Conservation (phyloP, 2,113 vertebrate genomes). For the Uria lomvia region DNA sequence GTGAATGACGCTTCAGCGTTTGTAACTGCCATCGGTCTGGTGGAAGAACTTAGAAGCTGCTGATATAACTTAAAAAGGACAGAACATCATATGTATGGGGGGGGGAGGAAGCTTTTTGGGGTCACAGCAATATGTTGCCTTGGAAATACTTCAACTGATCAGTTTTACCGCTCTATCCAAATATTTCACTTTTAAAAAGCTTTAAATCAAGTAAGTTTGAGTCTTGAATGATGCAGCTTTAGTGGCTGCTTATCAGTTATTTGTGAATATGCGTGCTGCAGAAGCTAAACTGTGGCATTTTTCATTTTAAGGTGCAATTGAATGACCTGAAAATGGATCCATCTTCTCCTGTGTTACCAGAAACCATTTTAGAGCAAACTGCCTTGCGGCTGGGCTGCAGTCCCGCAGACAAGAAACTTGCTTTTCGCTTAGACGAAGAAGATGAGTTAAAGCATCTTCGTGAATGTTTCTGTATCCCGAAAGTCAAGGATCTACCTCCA, state of each 20-base stretch:
- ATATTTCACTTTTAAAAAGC: conserved; percentile 11
- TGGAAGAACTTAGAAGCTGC: neutral
- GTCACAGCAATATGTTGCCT: conserved; percentile 5
- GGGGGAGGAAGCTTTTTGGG: neutral
- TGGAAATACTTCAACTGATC: conserved; percentile 26
- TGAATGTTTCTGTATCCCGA: conserved; percentile 82
- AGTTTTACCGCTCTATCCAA: conserved; percentile 1
- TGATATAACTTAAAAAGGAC: conserved; percentile 1
- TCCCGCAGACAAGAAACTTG: conserved; percentile 73
- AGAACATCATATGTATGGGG: neutral
- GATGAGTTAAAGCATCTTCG: conserved; percentile 81
- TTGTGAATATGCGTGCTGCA: neutral
- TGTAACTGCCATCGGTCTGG: neutral
- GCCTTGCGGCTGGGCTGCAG: conserved; percentile 75
- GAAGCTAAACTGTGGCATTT: neutral
- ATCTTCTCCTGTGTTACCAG: conserved; percentile 33
- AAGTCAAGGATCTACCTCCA: conserved; percentile 81
- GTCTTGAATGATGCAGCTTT: neutral
- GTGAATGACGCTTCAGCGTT: neutral
- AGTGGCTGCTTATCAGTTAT: neutral
- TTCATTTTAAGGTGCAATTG: conserved; percentile 28
- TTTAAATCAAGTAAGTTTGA: neutral
- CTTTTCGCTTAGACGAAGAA: conserved; percentile 78
- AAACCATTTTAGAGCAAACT: conserved; percentile 64
- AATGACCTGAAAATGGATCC: conserved; percentile 74